Evolutionary conservation across 1,140 invertebrate species (phyloP), one percentile per base, ranked within the genome.

Genomic region (Brachionus plicatilis): DNA sequence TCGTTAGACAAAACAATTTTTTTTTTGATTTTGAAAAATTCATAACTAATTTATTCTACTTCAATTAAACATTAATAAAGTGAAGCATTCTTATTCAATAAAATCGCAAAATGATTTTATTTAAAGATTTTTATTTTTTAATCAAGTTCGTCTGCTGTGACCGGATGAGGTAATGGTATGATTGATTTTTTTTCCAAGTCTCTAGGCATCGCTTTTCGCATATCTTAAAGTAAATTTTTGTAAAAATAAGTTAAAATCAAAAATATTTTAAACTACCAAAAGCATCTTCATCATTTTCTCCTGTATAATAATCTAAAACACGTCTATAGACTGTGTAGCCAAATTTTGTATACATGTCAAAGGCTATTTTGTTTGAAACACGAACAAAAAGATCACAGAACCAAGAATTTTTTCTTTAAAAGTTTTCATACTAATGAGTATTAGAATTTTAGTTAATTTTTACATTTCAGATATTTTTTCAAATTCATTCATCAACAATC

Each of bases 321-420:
- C 94, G 94, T 85, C 97, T 90, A 89, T 98, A 99, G 1, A 99
- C 94, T 85, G 95, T 95, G 88, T 99, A 99, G n/a, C 96, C 97
- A 53, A 99, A 90, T 89, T 94, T 94, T 86, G 94, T 94, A 88
- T 99, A 99, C 96, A 99, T 99, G 86, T 95, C 94, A 50, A 98
- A 96, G 2, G 97, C 97, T 29, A 97, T 95, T 89, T 94, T 93
- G 89, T 99, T 99, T 86, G 96, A 98, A 0, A 98, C 95, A 87
- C 97, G 92, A 7, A 99, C 97, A 92, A 99, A 99, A 12, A 99
- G 90, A 90, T 99, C 97, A n/a, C 99, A 97, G 91, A 99, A 99
- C 89, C 95, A 98, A 43, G 95, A 95, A 70, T 94, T 92, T 91
- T 98, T 98, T 87, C 96, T 97, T 88, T 80, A 92, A 41, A 65